Evolutionary conservation across 1,140 invertebrate genomes (phyloP), one percentile per base, ranked within the genome.

Genomic region (Cydia splendana): DNA sequence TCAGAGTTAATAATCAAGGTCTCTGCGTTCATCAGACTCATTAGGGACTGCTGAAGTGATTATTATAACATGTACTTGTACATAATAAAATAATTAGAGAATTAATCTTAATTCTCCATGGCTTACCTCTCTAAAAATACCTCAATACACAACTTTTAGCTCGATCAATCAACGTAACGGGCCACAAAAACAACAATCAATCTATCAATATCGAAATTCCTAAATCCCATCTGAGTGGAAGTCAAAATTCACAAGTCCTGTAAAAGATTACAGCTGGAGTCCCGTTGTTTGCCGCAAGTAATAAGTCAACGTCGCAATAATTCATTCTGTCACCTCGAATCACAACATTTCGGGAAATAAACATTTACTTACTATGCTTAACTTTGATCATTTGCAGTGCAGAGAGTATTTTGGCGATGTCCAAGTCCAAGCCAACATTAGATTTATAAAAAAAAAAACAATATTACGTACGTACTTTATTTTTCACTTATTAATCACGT

Each of bases 261-360:
- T 71, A 71, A 71, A 71, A 71, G 67, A 71, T 71, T 71, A 71
- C 67, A 42, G 5, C 30, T 38, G 7, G 15, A 38, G 30, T 69
- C 15, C n/a, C 67, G 15, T 18, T 71, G 67, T 75, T 65, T 71
- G 48, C 53, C 24, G 42, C 65, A 76, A 30, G 42, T 65, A 51
- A 81, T 79, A 76, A 51, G 76, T 79, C 78, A 78, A 78, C 57
- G 78, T 79, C 77, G 38, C 76, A 78, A 76, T 81, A 75, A 81
- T 34, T 81, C 80, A 81, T 81, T 78, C 71, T 81, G 80, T 76
- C 78, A 78, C 77, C 77, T 78, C 65, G 77, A 79, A 81, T 81
- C 80, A 78, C 74, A 76, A 76, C 67, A 71, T 38, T 71, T 13
- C 67, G 67, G 34, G 30, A 71, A 20, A 71, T 45, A 71, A 71